Base-by-base conservation (phyloP, 2,797 vertebrate species). In the Enteromius mattozi region DNA sequence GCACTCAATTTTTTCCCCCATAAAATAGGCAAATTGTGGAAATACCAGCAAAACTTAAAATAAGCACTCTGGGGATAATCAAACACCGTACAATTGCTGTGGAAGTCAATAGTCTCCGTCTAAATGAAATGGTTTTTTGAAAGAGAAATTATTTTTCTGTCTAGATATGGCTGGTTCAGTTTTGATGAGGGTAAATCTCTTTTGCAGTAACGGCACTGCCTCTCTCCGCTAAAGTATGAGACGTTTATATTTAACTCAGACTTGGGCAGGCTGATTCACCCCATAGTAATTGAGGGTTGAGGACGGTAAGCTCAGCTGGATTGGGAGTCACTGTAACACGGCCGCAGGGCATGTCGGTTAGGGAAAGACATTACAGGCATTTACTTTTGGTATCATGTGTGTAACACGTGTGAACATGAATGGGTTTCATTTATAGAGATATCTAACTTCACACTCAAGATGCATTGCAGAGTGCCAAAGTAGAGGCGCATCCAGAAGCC, bases 231-330 rank as follows among this genome's bases (percentile, higher is more conserved):
- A 45, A 84, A 79, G 76, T 63, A 79, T 84, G 54, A 78, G 76
- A 71, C 76, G 0, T 65, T 78, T 84, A 84, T 84, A 79, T 84
- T 84, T 71, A 84, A 84, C 83, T 71, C 66, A 40, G 75, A 79
- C 37, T 72, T 7, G 9, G 66, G 66, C 66, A 79, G 54, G 42
- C 76, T 79, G 66, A 84, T 84, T 84, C 76, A 71, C 83, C 74
- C 81, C 21, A 37, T 1, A 4, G 66, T 84, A 84, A 84, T 84
- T 84, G 83, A 79, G 76, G 76, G 76, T 42, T 84, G 83, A 84
- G 68, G 66, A 65, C 0, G 19, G 74, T 45, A 70, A 78, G 19
- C 76, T 84, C 27, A 6, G 9, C 27, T 78, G 76, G 76, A 69
- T 40, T 56, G 37, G 63, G 10, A 78, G 74, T 68, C 37, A n/a